Evolutionary conservation across 2,113 vertebrate genomes (phyloP).

Genomic region (Ellobius talpinus): DNA sequence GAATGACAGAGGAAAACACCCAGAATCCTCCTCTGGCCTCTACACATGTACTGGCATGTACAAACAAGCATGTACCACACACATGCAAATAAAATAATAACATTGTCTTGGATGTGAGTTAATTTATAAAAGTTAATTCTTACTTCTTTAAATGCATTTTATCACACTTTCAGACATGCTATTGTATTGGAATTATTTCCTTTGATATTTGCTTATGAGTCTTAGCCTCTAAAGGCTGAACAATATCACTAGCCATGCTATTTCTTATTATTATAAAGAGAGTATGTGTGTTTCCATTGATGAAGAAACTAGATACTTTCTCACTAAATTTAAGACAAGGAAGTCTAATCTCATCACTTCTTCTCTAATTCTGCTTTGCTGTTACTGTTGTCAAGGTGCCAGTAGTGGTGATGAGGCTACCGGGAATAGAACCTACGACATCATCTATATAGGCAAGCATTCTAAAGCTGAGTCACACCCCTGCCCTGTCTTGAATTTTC

Average conservation of each 20-base stretch:
- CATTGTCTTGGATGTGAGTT: not conserved
- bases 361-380: not conserved
- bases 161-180: not conserved
- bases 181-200: not conserved
- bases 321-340: not conserved
- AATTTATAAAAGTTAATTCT: not conserved
- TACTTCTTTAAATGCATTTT: not conserved
- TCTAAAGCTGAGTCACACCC: not conserved
- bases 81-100: not conserved
- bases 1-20: not conserved
- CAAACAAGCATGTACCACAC: not conserved
- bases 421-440: not conserved
- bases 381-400: not conserved
- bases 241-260: not conserved
- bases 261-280: not conserved
- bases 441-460: not conserved
- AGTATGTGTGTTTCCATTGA: too few relatives aligned
- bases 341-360: not conserved
- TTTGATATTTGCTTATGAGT: not conserved
- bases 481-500: not conserved
- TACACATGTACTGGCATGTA: not conserved
- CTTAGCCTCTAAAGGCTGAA: not conserved
- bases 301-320: not conserved
- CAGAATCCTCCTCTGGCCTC: not conserved
- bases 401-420: not conserved